phyloP scores from a whole-genome alignment of 2,888 invertebrate genomes.

The Sicus ferrugineus region DNA sequence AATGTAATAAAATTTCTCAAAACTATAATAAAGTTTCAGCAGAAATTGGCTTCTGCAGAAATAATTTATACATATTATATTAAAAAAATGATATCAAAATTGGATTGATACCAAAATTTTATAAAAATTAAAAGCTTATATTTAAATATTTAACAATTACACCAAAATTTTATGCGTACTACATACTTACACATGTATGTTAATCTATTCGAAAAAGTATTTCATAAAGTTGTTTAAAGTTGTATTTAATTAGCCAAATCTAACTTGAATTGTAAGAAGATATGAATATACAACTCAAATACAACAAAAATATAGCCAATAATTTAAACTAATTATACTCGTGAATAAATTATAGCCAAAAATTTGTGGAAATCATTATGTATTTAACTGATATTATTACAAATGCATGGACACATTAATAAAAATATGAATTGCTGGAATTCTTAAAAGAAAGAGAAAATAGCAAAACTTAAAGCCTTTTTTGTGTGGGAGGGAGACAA shows the following conservation, averaged over 20 bases:
- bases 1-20: too few relatives aligned
- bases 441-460: slow-evolving; percentile 19
- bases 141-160: background rate
- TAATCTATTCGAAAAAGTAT: background rate
- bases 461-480: background rate
- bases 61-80: background rate
- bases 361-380: too few relatives aligned
- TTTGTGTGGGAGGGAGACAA: background rate
- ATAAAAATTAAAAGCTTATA: background rate
- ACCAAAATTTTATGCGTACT: too few relatives aligned
- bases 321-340: background rate
- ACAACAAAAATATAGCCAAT: background rate
- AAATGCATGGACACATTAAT: background rate
- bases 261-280: too few relatives aligned
- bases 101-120: background rate
- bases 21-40: background rate
- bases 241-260: too few relatives aligned
- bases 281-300: background rate
- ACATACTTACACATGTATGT: background rate
- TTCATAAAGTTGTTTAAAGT: slow-evolving; percentile 11
- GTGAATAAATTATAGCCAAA: background rate
- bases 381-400: slow-evolving; percentile 1
- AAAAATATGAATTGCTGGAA: slow-evolving; percentile 25
- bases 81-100: background rate
- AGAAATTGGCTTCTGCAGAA: background rate